phyloP scores from a whole-genome alignment of 1,140 invertebrate genomes.

The Bemisia tabaci region DNA sequence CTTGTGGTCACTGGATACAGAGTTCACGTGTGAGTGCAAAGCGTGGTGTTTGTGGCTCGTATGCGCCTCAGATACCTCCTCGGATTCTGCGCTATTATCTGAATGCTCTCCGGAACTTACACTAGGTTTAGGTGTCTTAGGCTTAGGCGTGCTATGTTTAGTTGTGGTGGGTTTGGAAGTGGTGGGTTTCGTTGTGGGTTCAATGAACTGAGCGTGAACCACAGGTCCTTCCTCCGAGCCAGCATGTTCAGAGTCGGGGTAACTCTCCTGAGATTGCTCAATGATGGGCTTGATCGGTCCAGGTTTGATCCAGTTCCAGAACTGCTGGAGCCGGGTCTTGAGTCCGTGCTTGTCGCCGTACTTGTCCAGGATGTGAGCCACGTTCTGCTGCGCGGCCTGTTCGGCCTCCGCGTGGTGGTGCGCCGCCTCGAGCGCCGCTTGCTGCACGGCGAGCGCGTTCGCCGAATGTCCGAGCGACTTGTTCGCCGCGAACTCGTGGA shows the following conservation, averaged over 20 bases:
- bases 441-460: background rate
- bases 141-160: too few species aligned
- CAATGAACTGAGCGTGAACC: too few species aligned
- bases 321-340: background rate
- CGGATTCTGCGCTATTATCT: too few species aligned
- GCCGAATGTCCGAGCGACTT: background rate
- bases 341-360: background rate
- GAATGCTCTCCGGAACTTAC: too few species aligned
- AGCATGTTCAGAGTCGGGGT: background rate
- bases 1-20: too few species aligned
- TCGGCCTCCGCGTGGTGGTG: background rate
- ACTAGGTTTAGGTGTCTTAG: too few species aligned
- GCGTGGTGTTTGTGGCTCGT: too few species aligned
- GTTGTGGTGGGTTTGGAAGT: too few species aligned
- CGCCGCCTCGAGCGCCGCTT: background rate
- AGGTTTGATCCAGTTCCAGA: background rate
- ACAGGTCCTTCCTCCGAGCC: too few species aligned
- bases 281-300: background rate
- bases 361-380: background rate
- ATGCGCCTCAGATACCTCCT: too few species aligned
- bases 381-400: background rate
- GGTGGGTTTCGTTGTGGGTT: too few species aligned
- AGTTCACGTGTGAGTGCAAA: too few species aligned
- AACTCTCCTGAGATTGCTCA: background rate
- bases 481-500: background rate